phyloP scores from a whole-genome alignment of 2,113 vertebrate species.

The Hoplias malabaricus region DNA sequence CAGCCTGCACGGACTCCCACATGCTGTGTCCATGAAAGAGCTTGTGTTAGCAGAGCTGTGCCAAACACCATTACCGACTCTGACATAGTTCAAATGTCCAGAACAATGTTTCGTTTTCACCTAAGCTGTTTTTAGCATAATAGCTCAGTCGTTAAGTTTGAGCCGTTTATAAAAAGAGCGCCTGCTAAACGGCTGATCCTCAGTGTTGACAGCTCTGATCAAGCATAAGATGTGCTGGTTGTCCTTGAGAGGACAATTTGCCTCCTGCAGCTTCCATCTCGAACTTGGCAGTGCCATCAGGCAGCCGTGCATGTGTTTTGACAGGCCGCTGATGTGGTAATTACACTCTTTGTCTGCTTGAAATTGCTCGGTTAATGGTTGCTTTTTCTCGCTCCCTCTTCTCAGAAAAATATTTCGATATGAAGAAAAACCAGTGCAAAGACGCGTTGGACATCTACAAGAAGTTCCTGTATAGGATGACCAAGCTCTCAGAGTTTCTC shows the following conservation, averaged over 20 bases:
- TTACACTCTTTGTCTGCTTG: conserved; percentile 27
- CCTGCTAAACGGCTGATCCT: not conserved
- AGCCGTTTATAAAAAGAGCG: not conserved
- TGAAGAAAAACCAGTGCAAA: conserved; percentile 80
- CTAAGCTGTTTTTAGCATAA: not conserved
- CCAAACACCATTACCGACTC: not conserved
- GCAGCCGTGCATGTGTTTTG: conserved; percentile 26
- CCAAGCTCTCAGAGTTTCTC: conserved; percentile 77
- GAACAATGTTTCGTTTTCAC: not conserved
- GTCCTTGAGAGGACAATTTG: conserved; percentile 16
- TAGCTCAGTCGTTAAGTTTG: conserved; percentile 1
- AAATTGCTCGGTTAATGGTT: conserved; percentile 17
- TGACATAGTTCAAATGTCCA: not conserved
- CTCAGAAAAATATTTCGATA: conserved; percentile 78
- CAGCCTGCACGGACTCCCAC: not conserved
- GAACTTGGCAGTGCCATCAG: conserved; percentile 6
- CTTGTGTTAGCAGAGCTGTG: not conserved
- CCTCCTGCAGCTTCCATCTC: conserved; percentile 9
- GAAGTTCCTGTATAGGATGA: conserved; percentile 78
- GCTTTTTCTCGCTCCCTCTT: conserved; percentile 5
- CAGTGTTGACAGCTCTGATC: not conserved
- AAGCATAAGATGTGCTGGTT: conserved; percentile 1
- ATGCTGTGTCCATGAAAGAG: not conserved
- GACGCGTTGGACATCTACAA: conserved; percentile 79
- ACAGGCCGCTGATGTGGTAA: conserved; percentile 45